Evolutionary conservation across 1,140 invertebrate species (phyloP).

Genomic region (Ephestia elutella): DNA sequence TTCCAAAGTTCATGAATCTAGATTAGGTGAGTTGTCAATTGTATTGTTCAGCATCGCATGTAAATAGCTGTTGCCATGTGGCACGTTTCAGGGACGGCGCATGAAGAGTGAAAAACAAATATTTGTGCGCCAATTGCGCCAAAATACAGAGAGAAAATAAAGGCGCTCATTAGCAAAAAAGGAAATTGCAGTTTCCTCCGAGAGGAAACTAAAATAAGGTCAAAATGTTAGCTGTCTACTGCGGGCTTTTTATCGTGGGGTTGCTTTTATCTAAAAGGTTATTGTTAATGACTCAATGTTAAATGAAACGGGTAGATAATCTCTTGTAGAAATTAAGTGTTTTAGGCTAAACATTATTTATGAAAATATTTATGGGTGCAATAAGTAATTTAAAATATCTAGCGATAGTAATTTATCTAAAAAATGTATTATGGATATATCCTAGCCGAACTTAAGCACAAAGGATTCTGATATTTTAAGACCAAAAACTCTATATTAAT

Average conservation of each 20-base stretch:
- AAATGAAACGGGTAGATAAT: neutral
- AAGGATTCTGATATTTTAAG: too few relatives aligned
- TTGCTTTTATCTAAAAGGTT: constrained; percentile 33
- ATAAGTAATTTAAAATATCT: too few relatives aligned
- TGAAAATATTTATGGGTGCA: too few relatives aligned
- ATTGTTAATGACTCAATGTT: constrained; percentile 24
- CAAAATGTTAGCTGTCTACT: constrained; percentile 58
- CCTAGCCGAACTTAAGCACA: too few relatives aligned
- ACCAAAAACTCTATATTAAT: too few relatives aligned
- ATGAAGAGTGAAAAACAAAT: constrained; percentile 12
- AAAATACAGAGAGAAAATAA: constrained; percentile 57
- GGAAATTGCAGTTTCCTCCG: constrained; percentile 67
- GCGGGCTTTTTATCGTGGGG: constrained; percentile 36
- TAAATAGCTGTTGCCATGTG: neutral
- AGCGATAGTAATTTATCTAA: too few relatives aligned
- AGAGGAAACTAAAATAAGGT: constrained; percentile 66
- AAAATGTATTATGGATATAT: too few relatives aligned
- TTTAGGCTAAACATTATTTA: too few relatives aligned
- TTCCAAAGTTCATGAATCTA: constrained; percentile 3
- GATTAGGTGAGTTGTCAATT: neutral
- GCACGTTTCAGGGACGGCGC: neutral
- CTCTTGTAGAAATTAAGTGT: neutral
- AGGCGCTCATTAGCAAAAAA: constrained; percentile 69
- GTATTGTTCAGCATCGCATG: neutral
- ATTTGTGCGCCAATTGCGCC: constrained; percentile 25